Base-by-base conservation (phyloP, 2,888 invertebrate genomes). In the Eilema sororculum region DNA sequence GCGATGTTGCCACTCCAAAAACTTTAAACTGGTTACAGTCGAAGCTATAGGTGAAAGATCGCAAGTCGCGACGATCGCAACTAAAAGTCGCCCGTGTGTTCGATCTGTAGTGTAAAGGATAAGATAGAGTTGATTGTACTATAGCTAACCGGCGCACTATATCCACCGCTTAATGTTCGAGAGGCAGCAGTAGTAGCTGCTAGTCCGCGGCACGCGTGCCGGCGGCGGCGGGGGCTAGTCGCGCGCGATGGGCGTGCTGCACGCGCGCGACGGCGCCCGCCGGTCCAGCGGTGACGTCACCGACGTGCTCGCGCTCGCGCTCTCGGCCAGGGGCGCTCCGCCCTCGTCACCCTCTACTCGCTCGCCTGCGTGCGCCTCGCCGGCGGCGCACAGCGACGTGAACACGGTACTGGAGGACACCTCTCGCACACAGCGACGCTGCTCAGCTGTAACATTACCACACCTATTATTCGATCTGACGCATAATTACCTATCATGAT, bases 371-470 rank as follows among this genome's bases (percentile, higher is more conserved):
- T 67, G 37, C 69, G 46, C 56, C 65, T 59, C 73, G 30, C 69
- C 65, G 56, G 74, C 82, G 60, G 80, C 88, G 82, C 92, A 88
- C 85, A 93, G 85, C 69, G 93, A 87, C 76, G 89, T 77, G 85
- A 94, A 90, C 86, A 91, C 92, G 78, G 81, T 84, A 88, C 93
- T 94, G n/a, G 91, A 78, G 4, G 93, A 90, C 81, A 95, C 92
- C 86, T 95, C 95, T 78, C 88, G 91, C 84, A 94, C 95, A 86
- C 89, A 95, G 70, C 93, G 94, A 65, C 91, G 93, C 88, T 95
- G 95, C 87, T 93, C 94, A 79, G 93, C 95, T 95, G 91, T 46
- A 89, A 87, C 22, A 65, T n/a, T 16, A 52, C 62, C 33, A n/a
- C n/a, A n/a, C n/a, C n/a, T n/a, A n/a, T n/a, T n/a, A n/a, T n/a